phyloP scores from a whole-genome alignment of 2,113 vertebrate genomes.

The Tympanuchus pallidicinctus region DNA sequence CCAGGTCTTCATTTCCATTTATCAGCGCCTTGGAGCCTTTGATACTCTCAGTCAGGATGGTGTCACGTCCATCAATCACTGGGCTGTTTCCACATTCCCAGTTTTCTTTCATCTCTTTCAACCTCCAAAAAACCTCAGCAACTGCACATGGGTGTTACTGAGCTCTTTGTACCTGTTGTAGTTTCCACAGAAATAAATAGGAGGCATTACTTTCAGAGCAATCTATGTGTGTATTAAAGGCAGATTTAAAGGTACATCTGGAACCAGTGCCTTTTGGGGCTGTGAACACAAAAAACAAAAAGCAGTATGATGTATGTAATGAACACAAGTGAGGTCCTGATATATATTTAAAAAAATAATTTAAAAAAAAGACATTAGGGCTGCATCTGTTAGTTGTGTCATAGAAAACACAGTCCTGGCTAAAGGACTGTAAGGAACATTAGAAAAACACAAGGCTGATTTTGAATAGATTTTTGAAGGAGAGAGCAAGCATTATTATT shows the following conservation, averaged over 20 bases:
- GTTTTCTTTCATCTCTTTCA: slow-evolving; percentile 48
- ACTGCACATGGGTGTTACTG: not conserved
- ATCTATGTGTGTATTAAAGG: not conserved
- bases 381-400: not conserved
- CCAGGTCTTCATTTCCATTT: slow-evolving; percentile 71
- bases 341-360: not conserved
- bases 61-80: slow-evolving; percentile 65
- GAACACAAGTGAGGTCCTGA: not conserved
- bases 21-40: slow-evolving; percentile 53
- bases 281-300: not conserved
- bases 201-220: not conserved
- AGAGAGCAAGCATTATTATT: not conserved
- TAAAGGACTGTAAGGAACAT: not conserved
- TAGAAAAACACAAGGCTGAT: not conserved
- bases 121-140: not conserved
- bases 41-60: slow-evolving; percentile 42
- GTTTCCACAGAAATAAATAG: not conserved
- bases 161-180: not conserved
- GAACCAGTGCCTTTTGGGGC: not conserved
- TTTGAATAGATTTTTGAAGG: not conserved
- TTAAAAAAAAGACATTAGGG: not conserved
- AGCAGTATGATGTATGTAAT: not conserved
- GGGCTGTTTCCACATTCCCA: not conserved
- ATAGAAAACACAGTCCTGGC: not conserved
- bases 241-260: not conserved